Evolutionary conservation across 2,113 vertebrate genomes (phyloP).

Genomic region (Solea solea): DNA sequence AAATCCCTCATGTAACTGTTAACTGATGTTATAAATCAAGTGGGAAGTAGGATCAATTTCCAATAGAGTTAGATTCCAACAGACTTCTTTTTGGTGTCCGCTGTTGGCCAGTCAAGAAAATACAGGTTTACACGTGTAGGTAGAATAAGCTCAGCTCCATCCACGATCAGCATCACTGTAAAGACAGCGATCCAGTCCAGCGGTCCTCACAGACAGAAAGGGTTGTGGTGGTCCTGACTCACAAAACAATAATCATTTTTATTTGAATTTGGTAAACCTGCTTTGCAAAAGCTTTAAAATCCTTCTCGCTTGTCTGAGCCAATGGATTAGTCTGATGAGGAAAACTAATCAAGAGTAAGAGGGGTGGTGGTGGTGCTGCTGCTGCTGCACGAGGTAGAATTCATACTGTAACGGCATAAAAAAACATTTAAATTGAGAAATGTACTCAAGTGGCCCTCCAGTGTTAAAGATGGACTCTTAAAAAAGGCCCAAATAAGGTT

Average conservation of each 20-base stretch:
- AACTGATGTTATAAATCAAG: too few species aligned
- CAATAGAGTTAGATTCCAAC: too few species aligned
- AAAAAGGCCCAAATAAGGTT: conserved; percentile 10
- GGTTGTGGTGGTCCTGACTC: neutral
- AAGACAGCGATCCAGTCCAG: too few species aligned
- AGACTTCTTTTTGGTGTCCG: too few species aligned
- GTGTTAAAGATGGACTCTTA: conserved; percentile 3
- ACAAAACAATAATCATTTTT: neutral
- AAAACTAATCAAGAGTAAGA: neutral
- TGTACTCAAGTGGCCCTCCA: neutral
- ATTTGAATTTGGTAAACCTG: neutral
- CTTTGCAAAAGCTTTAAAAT: conserved; percentile 19
- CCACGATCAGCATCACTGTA: too few species aligned
- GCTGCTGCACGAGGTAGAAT: neutral
- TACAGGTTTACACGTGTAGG: too few species aligned
- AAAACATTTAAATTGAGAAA: neutral
- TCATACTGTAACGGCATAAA: neutral
- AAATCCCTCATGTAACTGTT: too few species aligned
- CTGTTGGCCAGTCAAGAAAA: too few species aligned
- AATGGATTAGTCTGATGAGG: neutral
- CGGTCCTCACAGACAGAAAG: too few species aligned
- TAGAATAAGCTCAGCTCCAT: too few species aligned
- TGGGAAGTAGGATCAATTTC: too few species aligned
- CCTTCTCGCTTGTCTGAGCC: neutral
- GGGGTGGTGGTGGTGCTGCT: neutral